Conservation (phyloP, 1,140 invertebrate species). For the Bombus waltoni region DNA sequence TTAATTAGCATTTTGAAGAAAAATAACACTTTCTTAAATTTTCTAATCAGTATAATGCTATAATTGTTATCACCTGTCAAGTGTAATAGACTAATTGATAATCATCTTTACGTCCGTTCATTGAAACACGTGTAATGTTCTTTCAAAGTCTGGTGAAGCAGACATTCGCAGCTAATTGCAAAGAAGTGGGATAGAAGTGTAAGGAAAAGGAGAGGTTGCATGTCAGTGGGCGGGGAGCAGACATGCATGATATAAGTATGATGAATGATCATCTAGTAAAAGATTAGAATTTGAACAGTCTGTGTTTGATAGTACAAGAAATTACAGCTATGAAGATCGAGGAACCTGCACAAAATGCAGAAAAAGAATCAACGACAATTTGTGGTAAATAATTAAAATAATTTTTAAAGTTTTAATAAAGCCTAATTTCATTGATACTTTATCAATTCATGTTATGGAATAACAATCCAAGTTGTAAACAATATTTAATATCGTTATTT, state of each 20-base stretch:
- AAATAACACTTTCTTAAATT: neutral
- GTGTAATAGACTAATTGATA: neutral
- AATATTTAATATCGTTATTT: too few species aligned
- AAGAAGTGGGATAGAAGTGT: conserved; percentile 15
- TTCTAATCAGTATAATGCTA: too few species aligned
- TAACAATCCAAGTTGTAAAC: too few species aligned
- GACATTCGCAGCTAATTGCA: conserved; percentile 22
- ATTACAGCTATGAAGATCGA: conserved; percentile 49
- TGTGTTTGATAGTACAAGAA: conserved; percentile 35
- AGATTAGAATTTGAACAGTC: conserved; percentile 60
- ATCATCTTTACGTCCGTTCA: neutral
- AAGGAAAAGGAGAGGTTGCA: conserved; percentile 29
- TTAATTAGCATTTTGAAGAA: neutral
- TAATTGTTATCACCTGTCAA: neutral
- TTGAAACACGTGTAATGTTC: neutral
- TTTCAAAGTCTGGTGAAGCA: neutral
- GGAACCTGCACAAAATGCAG: conserved; percentile 15
- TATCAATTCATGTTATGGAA: neutral
- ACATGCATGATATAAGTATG: conserved; percentile 45
- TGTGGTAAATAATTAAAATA: conserved; percentile 14
- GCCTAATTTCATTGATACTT: neutral
- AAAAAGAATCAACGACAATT: conserved; percentile 19
- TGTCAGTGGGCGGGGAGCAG: conserved; percentile 34
- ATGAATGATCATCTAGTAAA: conserved; percentile 17
- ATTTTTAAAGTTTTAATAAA: neutral